A percentile compares a stretch with the other conserved stretches of the same genome.
Evolutionary conservation across 2,888 invertebrate genomes (phyloP).

Genomic region (Pyrocoelia pectoralis): DNA sequence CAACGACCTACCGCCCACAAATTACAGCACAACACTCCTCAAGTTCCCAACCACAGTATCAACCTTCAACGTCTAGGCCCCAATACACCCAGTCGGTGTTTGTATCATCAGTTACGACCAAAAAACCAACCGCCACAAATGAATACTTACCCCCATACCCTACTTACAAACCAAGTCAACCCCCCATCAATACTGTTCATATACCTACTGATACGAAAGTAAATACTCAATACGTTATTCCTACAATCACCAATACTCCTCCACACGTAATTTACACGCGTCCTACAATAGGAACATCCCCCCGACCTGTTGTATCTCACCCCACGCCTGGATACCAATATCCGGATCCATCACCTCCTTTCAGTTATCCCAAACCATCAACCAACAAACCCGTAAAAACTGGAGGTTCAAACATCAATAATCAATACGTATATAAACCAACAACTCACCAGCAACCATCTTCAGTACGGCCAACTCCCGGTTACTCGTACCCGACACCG

Average conservation of each 20-base stretch:
- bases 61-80: constrained; percentile 33
- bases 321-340: constrained; percentile 21
- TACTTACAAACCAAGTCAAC: neutral
- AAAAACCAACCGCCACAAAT: neutral
- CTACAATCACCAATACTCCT: neutral
- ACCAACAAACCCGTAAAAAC: constrained; percentile 11
- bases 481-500: constrained; percentile 17
- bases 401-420: constrained; percentile 13
- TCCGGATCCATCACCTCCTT: constrained; percentile 18
- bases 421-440: constrained; percentile 10
- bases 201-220: neutral
- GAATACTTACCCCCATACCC: constrained; percentile 19
- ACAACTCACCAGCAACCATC: too few relatives aligned
- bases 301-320: neutral
- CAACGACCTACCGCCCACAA: constrained; percentile 26
- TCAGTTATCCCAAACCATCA: constrained; percentile 9
- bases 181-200: neutral
- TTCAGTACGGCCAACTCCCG: constrained; percentile 9
- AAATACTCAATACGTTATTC: neutral
- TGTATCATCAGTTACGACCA: neutral
- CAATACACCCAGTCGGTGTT: neutral
- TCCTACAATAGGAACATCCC: too few relatives aligned
- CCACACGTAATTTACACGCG: neutral
- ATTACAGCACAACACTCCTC: constrained; percentile 23
- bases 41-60: too few relatives aligned